Evolutionary conservation across 2,888 invertebrate species (phyloP).

Genomic region (Steinernema scapterisci): DNA sequence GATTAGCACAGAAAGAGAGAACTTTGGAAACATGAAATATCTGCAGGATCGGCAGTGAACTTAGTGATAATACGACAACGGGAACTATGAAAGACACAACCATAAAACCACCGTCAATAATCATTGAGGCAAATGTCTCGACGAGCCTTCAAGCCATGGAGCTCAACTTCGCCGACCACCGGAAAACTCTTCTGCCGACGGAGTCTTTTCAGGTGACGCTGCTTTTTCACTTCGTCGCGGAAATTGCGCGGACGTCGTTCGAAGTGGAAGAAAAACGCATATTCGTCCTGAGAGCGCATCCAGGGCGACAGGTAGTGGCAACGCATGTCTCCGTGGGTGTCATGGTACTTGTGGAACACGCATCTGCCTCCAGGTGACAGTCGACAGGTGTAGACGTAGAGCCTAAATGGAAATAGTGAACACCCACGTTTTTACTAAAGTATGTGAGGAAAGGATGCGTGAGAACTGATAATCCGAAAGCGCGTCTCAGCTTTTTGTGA

Average conservation of each 20-base stretch:
- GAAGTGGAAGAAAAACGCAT: slow-evolving; percentile 30
- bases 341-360: slow-evolving; percentile 23
- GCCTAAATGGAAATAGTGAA: background rate
- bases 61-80: slow-evolving; percentile 20
- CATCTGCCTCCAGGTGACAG: slow-evolving; percentile 4
- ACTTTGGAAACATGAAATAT: background rate
- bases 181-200: slow-evolving; percentile 18
- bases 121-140: slow-evolving; percentile 4
- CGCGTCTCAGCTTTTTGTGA: background rate
- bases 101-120: background rate
- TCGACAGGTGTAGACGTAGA: slow-evolving; percentile 28
- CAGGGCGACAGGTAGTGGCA: slow-evolving; percentile 21
- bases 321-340: background rate
- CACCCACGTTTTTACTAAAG: too few species aligned
- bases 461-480: too few species aligned
- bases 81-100: too few species aligned
- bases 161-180: slow-evolving; percentile 19
- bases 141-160: slow-evolving; percentile 12
- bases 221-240: background rate
- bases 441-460: too few species aligned
- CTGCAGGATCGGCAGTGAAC: slow-evolving; percentile 25
- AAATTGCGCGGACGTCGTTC: slow-evolving; percentile 23
- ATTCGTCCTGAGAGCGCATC: slow-evolving; percentile 22
- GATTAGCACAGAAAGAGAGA: background rate
- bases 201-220: background rate